A percentile compares a stretch with the other conserved stretches of the same genome.
Conservation (phyloP, 92 coral and sea anemone genomes). For the Plumapathes pennacea region DNA sequence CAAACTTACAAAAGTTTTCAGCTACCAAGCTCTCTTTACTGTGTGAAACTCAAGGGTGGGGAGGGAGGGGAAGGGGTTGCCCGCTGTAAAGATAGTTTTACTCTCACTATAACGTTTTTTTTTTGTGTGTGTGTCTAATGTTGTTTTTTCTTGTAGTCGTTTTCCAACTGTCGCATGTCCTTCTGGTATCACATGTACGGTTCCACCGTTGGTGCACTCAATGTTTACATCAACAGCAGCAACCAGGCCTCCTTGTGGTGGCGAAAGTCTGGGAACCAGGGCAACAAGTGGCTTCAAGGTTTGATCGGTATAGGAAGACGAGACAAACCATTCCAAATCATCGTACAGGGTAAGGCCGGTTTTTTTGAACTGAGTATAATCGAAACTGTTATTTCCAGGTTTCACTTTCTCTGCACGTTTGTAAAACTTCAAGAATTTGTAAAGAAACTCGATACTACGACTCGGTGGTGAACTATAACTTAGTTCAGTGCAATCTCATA, state of each 20-base stretch:
- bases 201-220: slow-evolving; percentile 72
- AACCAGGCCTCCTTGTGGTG: slow-evolving; percentile 72
- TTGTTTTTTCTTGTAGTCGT: slow-evolving; percentile 41
- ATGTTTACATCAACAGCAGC: slow-evolving; percentile 72
- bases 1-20: too few relatives aligned
- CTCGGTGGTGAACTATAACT: too few relatives aligned
- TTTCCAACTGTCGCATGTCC: slow-evolving; percentile 71
- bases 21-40: not conserved
- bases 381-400: too few relatives aligned
- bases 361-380: too few relatives aligned
- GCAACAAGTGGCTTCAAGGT: slow-evolving; percentile 78
- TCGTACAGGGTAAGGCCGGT: slow-evolving; percentile 79
- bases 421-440: too few relatives aligned
- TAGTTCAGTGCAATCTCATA: too few relatives aligned
- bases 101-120: too few relatives aligned
- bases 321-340: slow-evolving; percentile 72
- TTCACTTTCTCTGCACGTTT: too few relatives aligned
- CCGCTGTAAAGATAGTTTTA: not conserved
- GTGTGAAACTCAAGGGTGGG: too few relatives aligned
- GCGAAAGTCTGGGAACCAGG: slow-evolving; percentile 88
- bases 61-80: not conserved
- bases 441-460: too few relatives aligned
- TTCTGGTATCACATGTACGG: slow-evolving; percentile 99
- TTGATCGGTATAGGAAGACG: slow-evolving; percentile 85
- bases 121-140: too few relatives aligned